phyloP scores from a whole-genome alignment of 2,797 vertebrate genomes.

The Oryzias dopingdopingensis region DNA sequence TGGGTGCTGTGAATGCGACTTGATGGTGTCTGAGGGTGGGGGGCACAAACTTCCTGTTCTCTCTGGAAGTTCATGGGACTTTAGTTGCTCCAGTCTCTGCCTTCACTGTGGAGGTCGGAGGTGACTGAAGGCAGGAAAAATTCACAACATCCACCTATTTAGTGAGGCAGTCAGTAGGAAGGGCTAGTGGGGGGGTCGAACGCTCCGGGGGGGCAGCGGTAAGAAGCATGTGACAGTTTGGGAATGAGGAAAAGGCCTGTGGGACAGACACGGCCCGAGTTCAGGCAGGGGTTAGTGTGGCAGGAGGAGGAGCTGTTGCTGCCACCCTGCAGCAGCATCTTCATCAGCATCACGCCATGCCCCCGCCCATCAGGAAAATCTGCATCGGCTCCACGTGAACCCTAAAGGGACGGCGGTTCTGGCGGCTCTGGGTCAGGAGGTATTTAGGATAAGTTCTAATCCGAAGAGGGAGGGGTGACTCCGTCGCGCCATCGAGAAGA shows the following conservation, averaged over 20 bases:
- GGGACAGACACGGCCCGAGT: slow-evolving; percentile 53
- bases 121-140: background rate
- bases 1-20: too few relatives aligned
- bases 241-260: slow-evolving; percentile 50
- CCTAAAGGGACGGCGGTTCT: slow-evolving; percentile 27
- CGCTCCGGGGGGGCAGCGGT: slow-evolving; percentile 16
- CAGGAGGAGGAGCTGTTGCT: slow-evolving; percentile 39
- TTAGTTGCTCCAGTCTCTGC: too few relatives aligned
- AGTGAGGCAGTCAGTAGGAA: background rate
- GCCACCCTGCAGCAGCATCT: slow-evolving; percentile 25
- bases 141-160: background rate
- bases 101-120: background rate
- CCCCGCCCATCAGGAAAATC: slow-evolving; percentile 13
- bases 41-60: too few relatives aligned
- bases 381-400: slow-evolving; percentile 52
- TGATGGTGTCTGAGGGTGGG: too few relatives aligned
- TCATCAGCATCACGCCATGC: slow-evolving; percentile 13
- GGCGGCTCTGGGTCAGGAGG: slow-evolving; percentile 25
- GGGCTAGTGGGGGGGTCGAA: background rate
- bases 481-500: too few relatives aligned
- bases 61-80: too few relatives aligned
- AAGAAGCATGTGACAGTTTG: slow-evolving; percentile 59
- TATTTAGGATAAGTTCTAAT: slow-evolving; percentile 39
- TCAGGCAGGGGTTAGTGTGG: slow-evolving; percentile 71
- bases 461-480: background rate